Evolutionary conservation across 2,888 invertebrate genomes (phyloP), one percentile per base, ranked within the genome.

Genomic region (Synanthedon formicaeformis): DNA sequence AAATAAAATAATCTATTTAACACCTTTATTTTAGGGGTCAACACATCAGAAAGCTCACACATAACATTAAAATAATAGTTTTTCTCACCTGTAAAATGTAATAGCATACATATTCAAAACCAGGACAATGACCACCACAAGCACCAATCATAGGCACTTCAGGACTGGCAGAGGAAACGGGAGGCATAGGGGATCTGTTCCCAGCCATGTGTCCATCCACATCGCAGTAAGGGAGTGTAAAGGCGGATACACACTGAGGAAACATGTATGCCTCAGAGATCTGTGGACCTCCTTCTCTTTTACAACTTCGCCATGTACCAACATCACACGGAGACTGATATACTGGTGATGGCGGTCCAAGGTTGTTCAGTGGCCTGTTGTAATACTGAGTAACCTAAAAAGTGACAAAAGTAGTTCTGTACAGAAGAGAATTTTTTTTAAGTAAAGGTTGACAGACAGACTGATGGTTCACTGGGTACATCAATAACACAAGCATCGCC

Each of bases 21-120:
- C 4, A 23, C 4, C 18, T 23, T 23, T 23, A 41, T 10, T 41
- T 41, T 41, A 41, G 13, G 3, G 13, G 12, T 41, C n/a, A n/a
- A n/a, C n/a, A n/a, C n/a, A 10, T 41, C 41, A 41, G 13, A 41
- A 41, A 41, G 41, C 13, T 41, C 1, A n/a, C 6, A 45, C 2
- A n/a, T 50, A 50, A 50, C 13, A 18, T 16, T 50, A 8, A 45
- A 45, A 45, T 16, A 45, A 45, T 16, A 34, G 6, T 34, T 34
- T 8, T 34, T 34, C 34, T 63, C 67, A 91, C 91, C 88, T 91
- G 91, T 66, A 92, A 82, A 66, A 91, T 90, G 73, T 91, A 91
- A 75, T 92, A 92, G 79, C 91, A 92, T 62, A 92, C 90, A 83
- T 91, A 91, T 84, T 92, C 92, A 81, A 91, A 91, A 58, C 90